A percentile compares a stretch with the other conserved stretches of the same genome.
Conservation (phyloP, 2,888 invertebrate species). For the Drosophila cognata region DNA sequence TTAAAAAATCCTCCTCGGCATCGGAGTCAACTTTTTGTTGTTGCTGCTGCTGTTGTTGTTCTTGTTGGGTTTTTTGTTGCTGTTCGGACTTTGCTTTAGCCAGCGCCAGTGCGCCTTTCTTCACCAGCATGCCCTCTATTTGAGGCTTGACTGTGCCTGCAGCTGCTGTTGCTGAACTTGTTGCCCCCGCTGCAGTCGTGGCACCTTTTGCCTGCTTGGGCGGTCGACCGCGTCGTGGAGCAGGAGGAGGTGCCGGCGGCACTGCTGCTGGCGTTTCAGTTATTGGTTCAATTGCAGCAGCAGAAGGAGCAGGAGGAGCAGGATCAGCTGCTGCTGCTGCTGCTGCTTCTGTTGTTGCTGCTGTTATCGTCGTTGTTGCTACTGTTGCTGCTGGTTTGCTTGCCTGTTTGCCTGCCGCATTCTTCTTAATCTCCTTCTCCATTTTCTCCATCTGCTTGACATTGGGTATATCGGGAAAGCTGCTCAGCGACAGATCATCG, state of each 20-base stretch:
- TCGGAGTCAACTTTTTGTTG: slow-evolving; percentile 69
- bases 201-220: slow-evolving; percentile 40
- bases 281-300: slow-evolving; percentile 31
- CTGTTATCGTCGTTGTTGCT: slow-evolving; percentile 51
- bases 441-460: slow-evolving; percentile 87
- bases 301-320: slow-evolving; percentile 2
- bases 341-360: slow-evolving; percentile 29
- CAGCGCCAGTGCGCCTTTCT: slow-evolving; percentile 80
- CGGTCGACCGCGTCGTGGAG: slow-evolving; percentile 40
- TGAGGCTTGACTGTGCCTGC: slow-evolving; percentile 67
- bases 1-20: slow-evolving; percentile 83
- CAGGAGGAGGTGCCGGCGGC: slow-evolving; percentile 1
- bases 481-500: slow-evolving; percentile 88
- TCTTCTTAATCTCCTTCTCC: slow-evolving; percentile 86
- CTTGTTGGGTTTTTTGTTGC: slow-evolving; percentile 35
- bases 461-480: slow-evolving; percentile 89
- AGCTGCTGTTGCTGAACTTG: slow-evolving; percentile 57
- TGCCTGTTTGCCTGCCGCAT: slow-evolving; percentile 64
- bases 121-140: slow-evolving; percentile 83
- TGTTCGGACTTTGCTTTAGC: slow-evolving; percentile 74
- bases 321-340: background rate
- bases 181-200: slow-evolving; percentile 32
- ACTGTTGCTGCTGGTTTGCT: slow-evolving; percentile 23
- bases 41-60: slow-evolving; percentile 32
- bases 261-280: slow-evolving; percentile 15